These are phyloP conservation scores for Andrena fulva DNA, from an alignment of 2,888 invertebrate species.

Conservation along the genomic window DNA sequence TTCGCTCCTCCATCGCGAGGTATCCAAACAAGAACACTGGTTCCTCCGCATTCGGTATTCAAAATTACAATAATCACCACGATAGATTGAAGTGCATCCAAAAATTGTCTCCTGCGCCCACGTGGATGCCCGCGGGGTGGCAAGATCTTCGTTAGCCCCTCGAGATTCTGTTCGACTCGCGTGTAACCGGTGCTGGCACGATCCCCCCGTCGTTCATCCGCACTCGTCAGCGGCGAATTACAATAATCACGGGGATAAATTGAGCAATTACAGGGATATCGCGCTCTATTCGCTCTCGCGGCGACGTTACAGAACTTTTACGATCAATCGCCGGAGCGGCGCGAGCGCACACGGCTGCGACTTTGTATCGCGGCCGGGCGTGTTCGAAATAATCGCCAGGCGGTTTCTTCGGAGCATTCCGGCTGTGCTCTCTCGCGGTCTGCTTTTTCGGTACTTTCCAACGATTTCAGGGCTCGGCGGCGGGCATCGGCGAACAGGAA, in stretches of 20 bases:
- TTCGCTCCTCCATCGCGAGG: too few relatives aligned
- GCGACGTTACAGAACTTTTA: constrained; percentile 3
- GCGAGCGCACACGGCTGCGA: constrained; percentile 31
- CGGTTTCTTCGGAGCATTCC: constrained; percentile 65
- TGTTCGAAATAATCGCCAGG: constrained; percentile 66
- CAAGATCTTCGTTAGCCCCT: constrained; percentile 16
- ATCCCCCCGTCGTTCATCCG: background rate
- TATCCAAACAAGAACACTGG: background rate
- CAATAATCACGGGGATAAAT: constrained; percentile 51
- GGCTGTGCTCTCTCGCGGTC: constrained; percentile 57
- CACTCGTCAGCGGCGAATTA: constrained; percentile 20
- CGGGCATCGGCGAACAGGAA: constrained; percentile 79
- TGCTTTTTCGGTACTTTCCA: constrained; percentile 75
- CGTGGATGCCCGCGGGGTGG: background rate
- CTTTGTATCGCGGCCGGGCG: constrained; percentile 49
- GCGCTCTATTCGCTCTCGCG: constrained; percentile 17
- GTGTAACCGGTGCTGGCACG: constrained; percentile 20
- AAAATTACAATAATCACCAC: constrained; percentile 50
- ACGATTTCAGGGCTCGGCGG: constrained; percentile 72
- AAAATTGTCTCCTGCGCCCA: constrained; percentile 17
- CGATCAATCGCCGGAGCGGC: constrained; percentile 5
- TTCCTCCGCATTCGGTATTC: constrained; percentile 14
- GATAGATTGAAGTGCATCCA: constrained; percentile 45
- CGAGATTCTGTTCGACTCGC: constrained; percentile 28
- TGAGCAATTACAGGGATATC: constrained; percentile 47